These are phyloP conservation scores for Drosophila imparisetae DNA, from an alignment of 2,888 invertebrate genomes.

Conservation along the genomic window DNA sequence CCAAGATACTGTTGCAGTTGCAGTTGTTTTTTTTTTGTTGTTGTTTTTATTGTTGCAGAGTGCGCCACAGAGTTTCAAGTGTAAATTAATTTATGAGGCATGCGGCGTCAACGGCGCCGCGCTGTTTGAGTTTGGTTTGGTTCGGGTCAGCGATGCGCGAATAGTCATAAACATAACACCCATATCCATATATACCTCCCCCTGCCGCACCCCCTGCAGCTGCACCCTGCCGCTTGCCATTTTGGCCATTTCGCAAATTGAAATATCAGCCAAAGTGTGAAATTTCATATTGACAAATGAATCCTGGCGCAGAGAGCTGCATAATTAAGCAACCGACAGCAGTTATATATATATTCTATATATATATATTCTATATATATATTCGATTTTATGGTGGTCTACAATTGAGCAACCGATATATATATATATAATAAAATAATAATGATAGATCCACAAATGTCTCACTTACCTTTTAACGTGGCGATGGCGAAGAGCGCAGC, in stretches of 20 bases:
- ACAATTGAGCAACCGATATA: constrained; percentile 49
- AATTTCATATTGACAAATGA: constrained; percentile 78
- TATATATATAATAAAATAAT: not conserved
- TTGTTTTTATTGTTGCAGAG: constrained; percentile 46
- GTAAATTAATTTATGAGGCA: constrained; percentile 79
- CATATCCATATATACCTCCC: not conserved
- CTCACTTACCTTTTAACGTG: constrained; percentile 67
- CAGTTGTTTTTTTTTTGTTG: constrained; percentile 50
- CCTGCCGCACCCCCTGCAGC: not conserved
- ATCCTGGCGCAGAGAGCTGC: constrained; percentile 50
- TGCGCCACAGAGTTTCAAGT: constrained; percentile 70
- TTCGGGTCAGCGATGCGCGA: constrained; percentile 32
- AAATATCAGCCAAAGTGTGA: constrained; percentile 76
- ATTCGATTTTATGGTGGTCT: not conserved
- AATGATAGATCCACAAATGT: constrained; percentile 1
- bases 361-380: not conserved
- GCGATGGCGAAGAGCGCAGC: constrained; percentile 49
- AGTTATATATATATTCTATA: not conserved
- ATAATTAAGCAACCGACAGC: constrained; percentile 57
- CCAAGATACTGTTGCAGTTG: constrained; percentile 57
- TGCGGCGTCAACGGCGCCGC: constrained; percentile 67
- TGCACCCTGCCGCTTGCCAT: constrained; percentile 13
- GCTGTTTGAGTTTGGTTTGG: constrained; percentile 22
- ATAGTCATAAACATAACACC: constrained; percentile 11
- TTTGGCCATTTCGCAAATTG: constrained; percentile 43